phyloP scores from a whole-genome alignment of 2,797 vertebrate species.

The Catamblyrhynchus diadema region DNA sequence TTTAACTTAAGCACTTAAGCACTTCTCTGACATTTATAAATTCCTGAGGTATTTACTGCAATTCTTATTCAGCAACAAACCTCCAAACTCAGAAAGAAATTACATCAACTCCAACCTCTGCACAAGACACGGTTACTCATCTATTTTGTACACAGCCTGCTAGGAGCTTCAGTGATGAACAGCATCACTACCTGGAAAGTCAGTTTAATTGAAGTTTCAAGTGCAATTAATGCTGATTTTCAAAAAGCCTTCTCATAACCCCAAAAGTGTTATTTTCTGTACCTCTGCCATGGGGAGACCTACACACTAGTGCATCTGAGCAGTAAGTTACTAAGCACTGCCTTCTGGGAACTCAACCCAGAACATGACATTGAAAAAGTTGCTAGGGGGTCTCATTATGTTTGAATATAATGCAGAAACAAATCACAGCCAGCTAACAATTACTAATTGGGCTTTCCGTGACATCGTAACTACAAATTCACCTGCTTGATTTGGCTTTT shows the following conservation, averaged over 20 bases:
- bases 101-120: neutral
- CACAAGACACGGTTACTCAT: neutral
- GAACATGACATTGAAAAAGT: neutral
- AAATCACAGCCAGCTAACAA: neutral
- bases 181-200: neutral
- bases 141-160: neutral
- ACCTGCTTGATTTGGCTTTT: neutral
- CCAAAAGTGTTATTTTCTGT: neutral
- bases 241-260: neutral
- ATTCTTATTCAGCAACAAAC: neutral
- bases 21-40: neutral
- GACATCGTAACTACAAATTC: neutral
- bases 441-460: neutral
- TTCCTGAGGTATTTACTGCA: neutral
- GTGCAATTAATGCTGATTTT: neutral
- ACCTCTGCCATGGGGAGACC: neutral
- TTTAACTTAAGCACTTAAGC: neutral
- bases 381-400: neutral
- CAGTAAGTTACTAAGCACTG: neutral
- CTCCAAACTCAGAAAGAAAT: neutral
- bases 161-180: neutral
- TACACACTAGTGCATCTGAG: neutral
- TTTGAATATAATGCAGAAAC: neutral
- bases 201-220: neutral
- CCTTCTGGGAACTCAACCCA: neutral